Percentiles rank a stretch among this genome's conserved stretches.
Conservation (phyloP, 2,113 vertebrate species). For the Cyanoderma ruficeps region DNA sequence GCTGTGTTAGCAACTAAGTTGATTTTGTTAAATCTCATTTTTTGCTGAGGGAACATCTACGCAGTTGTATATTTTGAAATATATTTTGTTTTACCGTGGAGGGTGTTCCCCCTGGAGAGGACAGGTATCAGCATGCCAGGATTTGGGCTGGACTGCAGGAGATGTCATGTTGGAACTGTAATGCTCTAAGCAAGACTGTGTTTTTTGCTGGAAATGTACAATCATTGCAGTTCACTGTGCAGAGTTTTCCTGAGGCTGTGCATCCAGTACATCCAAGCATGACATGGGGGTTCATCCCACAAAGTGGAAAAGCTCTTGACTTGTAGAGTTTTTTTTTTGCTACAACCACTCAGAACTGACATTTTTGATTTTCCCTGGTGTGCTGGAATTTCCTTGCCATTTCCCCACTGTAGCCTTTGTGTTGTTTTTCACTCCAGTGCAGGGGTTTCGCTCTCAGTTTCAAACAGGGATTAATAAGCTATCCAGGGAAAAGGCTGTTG, state of each 20-base stretch:
- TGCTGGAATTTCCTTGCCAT: not conserved
- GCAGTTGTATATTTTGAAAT: not conserved
- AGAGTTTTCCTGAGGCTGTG: not conserved
- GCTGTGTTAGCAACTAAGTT: not conserved
- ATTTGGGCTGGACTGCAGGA: not conserved
- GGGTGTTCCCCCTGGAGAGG: not conserved
- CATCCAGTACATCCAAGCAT: not conserved
- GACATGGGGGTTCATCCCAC: not conserved
- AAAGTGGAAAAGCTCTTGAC: not conserved
- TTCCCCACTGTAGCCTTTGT: not conserved
- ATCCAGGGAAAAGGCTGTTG: constrained; percentile 12
- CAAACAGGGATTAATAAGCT: constrained; percentile 18
- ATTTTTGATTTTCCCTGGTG: not conserved
- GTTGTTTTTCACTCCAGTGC: not conserved
- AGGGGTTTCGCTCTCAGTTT: not conserved
- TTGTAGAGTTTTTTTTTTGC: not conserved
- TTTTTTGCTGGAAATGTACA: not conserved
- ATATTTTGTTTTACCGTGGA: not conserved
- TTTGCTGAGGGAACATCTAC: not conserved
- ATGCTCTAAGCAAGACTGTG: not conserved
- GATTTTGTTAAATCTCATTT: not conserved
- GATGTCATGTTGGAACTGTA: not conserved
- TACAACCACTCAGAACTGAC: not conserved
- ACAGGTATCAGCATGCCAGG: not conserved
- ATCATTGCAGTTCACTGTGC: not conserved